Base-by-base conservation (phyloP, 2,888 invertebrate species). In the Orthosia cruda region DNA sequence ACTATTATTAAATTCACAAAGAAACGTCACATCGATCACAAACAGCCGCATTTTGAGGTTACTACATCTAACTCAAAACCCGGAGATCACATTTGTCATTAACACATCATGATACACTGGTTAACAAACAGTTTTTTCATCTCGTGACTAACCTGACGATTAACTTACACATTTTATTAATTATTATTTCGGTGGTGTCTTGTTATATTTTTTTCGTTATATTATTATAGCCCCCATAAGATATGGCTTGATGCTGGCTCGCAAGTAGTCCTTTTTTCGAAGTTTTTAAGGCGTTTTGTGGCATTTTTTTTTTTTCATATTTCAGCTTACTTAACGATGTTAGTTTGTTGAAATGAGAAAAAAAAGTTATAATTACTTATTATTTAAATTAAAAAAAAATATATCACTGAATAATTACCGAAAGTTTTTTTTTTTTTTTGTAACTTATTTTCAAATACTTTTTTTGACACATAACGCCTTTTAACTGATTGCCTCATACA, bases 211-310 rank as follows among this genome's bases (percentile, higher is more conserved):
- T 77, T 85, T 81, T 73, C 70, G 68, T 77, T 71, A 81, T 73
- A 62, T 64, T 77, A 65, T 79, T 70, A 65, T 64, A 26, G 55
- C 62, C 71, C 66, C 79, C 77, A 79, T 82, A 64, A 82, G 77
- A 72, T 83, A 72, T 73, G 75, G 85, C 87, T 87, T 89, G 71
- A 80, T 76, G 82, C 80, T 86, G 71, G 79, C 79, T 81, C 85
- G 87, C 83, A 76, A 61, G 74, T 85, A 87, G 85, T 62, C 13
- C 50, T 45, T 76, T 58, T 74, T 54, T 80, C 54, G 52, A 57
- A 78, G 73, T 64, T 62, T 74, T 62, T 9, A 68, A 78, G 81
- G 77, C 68, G 71, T 87, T 87, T 80, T 83, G 81, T 74, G 71
- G 50, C 66, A 54, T 49, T 49, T 52, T 45, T 23, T n/a, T n/a